These are phyloP conservation scores for Pitta sordida DNA, from an alignment of 2,113 vertebrate species.

Conservation along the genomic window DNA sequence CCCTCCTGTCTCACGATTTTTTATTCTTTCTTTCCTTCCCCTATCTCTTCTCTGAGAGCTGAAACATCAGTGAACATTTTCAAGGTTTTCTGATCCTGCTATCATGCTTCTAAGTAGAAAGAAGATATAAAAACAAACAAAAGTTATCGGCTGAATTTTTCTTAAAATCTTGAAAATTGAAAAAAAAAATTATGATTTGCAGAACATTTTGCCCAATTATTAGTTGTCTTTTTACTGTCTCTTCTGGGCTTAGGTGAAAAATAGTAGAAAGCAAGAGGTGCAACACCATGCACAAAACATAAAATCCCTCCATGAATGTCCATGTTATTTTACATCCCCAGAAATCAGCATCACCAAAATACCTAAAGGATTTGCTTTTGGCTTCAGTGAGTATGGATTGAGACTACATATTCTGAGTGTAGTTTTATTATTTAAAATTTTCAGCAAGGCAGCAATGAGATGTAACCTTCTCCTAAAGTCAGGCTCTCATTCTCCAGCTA, in stretches of 20 bases:
- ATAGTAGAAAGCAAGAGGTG: neutral
- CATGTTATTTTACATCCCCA: neutral
- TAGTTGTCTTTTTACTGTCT: neutral
- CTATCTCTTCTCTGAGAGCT: neutral
- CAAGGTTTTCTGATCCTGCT: neutral
- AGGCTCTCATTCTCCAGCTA: constrained; percentile 53
- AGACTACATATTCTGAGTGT: neutral
- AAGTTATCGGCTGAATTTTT: neutral
- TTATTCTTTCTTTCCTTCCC: neutral
- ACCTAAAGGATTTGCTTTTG: neutral
- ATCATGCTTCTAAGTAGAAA: neutral
- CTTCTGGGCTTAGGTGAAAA: neutral
- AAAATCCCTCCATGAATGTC: neutral
- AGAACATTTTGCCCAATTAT: neutral
- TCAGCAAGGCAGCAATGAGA: constrained; percentile 60
- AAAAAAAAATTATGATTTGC: neutral
- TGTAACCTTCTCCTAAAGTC: constrained; percentile 62
- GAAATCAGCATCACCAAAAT: neutral
- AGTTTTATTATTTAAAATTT: constrained; percentile 29
- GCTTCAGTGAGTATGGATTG: neutral
- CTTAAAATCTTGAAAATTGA: neutral
- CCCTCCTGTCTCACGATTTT: neutral
- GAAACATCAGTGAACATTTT: neutral
- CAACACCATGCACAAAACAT: neutral
- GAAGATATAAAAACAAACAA: neutral